phyloP scores from a whole-genome alignment of 2,113 vertebrate genomes.

The Grallaria varia region DNA sequence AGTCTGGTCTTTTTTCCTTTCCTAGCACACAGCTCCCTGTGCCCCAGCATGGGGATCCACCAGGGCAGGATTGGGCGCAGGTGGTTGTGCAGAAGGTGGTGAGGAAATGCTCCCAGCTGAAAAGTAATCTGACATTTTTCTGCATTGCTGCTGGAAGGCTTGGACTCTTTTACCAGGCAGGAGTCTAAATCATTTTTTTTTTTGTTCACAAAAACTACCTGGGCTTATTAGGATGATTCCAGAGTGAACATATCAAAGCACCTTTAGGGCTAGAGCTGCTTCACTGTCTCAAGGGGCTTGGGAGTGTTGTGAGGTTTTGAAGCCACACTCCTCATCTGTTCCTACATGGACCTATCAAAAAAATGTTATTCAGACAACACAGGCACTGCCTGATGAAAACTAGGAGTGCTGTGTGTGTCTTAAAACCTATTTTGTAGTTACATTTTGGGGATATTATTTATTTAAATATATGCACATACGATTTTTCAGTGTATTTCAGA shows the following conservation, averaged over 20 bases:
- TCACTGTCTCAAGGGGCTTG: not conserved
- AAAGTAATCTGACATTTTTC: rapidly evolving
- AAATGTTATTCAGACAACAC: not conserved
- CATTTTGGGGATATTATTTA: not conserved
- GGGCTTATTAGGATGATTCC: not conserved
- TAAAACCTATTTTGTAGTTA: not conserved
- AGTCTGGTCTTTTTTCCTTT: not conserved
- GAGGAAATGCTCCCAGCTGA: not conserved
- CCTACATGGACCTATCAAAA: not conserved
- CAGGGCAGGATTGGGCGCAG: not conserved
- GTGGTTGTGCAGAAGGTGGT: rapidly evolving
- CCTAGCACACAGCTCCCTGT: too few species aligned
- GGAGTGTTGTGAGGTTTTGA: not conserved
- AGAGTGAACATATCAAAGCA: not conserved
- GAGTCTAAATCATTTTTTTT: not conserved
- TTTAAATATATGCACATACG: not conserved
- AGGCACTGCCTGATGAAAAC: not conserved
- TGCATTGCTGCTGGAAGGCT: not conserved
- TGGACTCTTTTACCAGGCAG: not conserved
- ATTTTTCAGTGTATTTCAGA: not conserved
- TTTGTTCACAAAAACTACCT: not conserved
- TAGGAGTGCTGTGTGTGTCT: rapidly evolving
- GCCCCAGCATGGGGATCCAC: rapidly evolving
- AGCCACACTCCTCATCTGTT: not conserved
- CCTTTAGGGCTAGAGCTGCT: not conserved